These are phyloP conservation scores for Muscidifurax raptorellus DNA, from an alignment of 1,140 invertebrate genomes.

Conservation along the genomic window DNA sequence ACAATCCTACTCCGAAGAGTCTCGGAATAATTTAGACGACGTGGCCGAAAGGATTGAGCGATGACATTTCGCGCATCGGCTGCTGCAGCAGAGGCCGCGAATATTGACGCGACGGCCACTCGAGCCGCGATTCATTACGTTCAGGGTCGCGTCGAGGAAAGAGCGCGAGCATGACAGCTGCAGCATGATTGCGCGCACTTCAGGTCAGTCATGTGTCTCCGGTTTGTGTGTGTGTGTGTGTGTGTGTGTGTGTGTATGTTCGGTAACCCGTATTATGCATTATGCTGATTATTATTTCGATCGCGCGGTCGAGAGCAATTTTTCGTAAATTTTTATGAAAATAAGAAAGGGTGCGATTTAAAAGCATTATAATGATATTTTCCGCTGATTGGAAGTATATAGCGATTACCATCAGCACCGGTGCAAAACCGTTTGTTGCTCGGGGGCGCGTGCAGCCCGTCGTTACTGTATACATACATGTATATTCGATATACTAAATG, in stretches of 20 bases:
- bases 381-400: too few species aligned
- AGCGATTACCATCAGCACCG: too few species aligned
- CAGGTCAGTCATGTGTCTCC: conserved; percentile 9
- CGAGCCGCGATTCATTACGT: not conserved
- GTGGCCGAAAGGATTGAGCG: not conserved
- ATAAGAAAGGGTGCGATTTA: not conserved
- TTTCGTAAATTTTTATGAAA: not conserved
- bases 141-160: conserved; percentile 4
- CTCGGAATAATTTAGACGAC: not conserved
- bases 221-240: too few species aligned
- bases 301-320: too few species aligned
- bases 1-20: not conserved
- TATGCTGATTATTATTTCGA: not conserved
- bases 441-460: too few species aligned
- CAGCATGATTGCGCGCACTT: conserved; percentile 1
- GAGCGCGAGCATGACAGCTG: not conserved
- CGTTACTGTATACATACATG: too few species aligned
- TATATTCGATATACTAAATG: too few species aligned
- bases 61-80: not conserved
- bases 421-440: too few species aligned
- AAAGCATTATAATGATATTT: not conserved
- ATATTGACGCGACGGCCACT: not conserved
- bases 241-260: too few species aligned
- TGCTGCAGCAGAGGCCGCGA: not conserved
- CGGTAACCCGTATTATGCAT: not conserved